phyloP scores from a whole-genome alignment of 2,113 vertebrate genomes.

The Noctilio leporinus region DNA sequence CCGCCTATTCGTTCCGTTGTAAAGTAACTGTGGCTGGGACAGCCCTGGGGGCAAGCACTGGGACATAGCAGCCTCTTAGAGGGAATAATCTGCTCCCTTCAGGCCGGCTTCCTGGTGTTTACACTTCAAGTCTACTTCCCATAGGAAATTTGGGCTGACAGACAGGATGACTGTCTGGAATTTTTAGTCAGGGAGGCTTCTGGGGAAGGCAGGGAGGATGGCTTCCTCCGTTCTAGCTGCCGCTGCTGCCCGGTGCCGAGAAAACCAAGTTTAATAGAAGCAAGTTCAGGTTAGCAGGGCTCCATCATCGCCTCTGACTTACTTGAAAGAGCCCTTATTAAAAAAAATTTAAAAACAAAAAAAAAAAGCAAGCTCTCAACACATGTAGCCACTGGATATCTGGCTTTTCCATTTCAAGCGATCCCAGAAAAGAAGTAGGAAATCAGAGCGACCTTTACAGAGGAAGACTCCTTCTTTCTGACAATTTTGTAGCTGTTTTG shows the following conservation, averaged over 20 bases:
- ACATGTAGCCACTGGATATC: not conserved
- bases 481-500: not conserved
- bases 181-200: slow-evolving; percentile 31
- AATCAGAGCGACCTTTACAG: not conserved
- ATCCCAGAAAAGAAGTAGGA: not conserved
- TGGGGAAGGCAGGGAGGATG: not conserved
- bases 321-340: not conserved
- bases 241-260: not conserved
- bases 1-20: not conserved
- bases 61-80: not conserved
- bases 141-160: slow-evolving; percentile 60
- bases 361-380: not conserved
- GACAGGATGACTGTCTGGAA: slow-evolving; percentile 53
- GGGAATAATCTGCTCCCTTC: not conserved
- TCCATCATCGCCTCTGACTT: not conserved
- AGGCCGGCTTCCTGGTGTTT: slow-evolving; percentile 26
- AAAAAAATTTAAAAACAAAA: no score
- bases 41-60: not conserved
- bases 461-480: not conserved
- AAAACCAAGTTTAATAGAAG: not conserved
- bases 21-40: not conserved
- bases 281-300: not conserved
- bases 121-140: slow-evolving; percentile 44
- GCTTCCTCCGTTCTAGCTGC: not conserved
- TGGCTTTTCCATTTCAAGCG: not conserved